Base-by-base conservation (phyloP, 2,888 invertebrate species). In the Geotrupes spiniger region DNA sequence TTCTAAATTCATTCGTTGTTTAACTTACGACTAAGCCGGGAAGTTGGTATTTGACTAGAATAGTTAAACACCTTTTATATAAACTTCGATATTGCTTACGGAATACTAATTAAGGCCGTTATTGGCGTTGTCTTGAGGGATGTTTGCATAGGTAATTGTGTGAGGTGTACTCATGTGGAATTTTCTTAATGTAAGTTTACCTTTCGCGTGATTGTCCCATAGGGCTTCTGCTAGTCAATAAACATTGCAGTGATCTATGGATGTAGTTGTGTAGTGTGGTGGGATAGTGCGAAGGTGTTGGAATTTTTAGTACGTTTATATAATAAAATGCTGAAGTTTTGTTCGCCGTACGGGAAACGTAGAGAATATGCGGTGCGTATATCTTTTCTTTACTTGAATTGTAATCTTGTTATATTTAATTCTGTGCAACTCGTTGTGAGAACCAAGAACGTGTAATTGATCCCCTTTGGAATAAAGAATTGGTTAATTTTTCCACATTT, bases 281-380 rank as follows among this genome's bases (percentile, higher is more conserved):
- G 39, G 38, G 37, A 37, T 33, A 41, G 21, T 46, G n/a, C 42
- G 47, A 45, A 42, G 33, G 49, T 53, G 46, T 43, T 25, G n/a
- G n/a, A n/a, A n/a, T n/a, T n/a, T n/a, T n/a, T n/a, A n/a, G n/a
- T n/a, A n/a, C n/a, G n/a, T n/a, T n/a, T n/a, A n/a, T n/a, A n/a
- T n/a, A n/a, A n/a, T 17, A 63, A 57, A 49, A 74, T 74, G 74
- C 58, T 74, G 56, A 74, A 74, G 58, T 74, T 74, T 62, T 74
- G 74, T 61, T 71, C 73, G 41, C 74, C 73, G 8, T 60, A 68
- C 43, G 63, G 63, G 45, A 65, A 61, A 52, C 58, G 63, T 33
- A 63, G 60, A 51, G 58, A 64, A 40, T 60, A 57, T 46, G 21
- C 39, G 59, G 60, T 59, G 52, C 39, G 61, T 57, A 38, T 36